phyloP scores from a whole-genome alignment of 2,888 invertebrate species.

The Neelides folsomi region DNA sequence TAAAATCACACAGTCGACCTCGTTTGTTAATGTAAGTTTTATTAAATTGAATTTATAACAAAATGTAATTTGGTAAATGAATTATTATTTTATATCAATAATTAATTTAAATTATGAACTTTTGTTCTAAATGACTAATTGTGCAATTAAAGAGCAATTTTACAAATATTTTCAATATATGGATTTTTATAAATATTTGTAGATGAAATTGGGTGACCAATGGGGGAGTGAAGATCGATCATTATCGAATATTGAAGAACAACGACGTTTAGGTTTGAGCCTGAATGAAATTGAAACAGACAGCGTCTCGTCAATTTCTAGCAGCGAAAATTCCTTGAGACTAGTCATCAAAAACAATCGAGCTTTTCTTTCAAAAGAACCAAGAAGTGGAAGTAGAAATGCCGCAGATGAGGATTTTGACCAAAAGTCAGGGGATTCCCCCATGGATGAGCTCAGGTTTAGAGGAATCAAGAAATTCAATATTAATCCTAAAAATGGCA shows the following conservation, averaged over 20 bases:
- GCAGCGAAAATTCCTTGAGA: neutral
- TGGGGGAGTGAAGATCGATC: neutral
- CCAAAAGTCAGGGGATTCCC: constrained; percentile 4
- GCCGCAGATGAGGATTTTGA: too few relatives aligned
- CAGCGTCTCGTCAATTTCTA: neutral
- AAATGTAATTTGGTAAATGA: too few relatives aligned
- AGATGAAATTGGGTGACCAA: neutral
- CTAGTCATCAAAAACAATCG: neutral
- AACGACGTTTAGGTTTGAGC: neutral
- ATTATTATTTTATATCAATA: too few relatives aligned
- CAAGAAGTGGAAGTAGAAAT: neutral
- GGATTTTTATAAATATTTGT: too few relatives aligned
- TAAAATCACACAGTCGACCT: too few relatives aligned
- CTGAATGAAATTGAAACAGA: neutral
- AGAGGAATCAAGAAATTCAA: constrained; percentile 45
- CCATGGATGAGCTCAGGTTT: constrained; percentile 34
- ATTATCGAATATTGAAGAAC: neutral
- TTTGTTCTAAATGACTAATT: too few relatives aligned
- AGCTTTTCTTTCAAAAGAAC: neutral
- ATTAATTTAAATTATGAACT: too few relatives aligned
- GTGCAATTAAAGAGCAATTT: too few relatives aligned
- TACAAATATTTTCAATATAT: too few relatives aligned
- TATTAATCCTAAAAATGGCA: constrained; percentile 45
- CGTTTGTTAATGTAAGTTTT: too few relatives aligned
- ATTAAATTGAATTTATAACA: too few relatives aligned